These are phyloP conservation scores for Gasterosteus aculeatus DNA, from an alignment of 2,113 vertebrate genomes.

Conservation along the genomic window DNA sequence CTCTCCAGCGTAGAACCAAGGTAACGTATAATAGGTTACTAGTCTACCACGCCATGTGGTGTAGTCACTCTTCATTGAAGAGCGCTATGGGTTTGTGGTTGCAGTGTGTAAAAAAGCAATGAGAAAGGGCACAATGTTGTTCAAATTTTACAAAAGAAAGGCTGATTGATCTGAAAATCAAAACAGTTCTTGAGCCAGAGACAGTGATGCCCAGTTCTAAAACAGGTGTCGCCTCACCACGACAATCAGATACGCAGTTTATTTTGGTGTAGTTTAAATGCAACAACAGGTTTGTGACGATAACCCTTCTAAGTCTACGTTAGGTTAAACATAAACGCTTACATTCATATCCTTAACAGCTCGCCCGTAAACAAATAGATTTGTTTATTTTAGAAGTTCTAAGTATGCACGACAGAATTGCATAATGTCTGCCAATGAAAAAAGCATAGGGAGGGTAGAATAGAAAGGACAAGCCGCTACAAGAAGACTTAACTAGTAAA, in stretches of 20 bases:
- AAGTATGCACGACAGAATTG: slow-evolving; percentile 77
- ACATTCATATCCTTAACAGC: slow-evolving; percentile 79
- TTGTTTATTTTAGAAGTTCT: slow-evolving; percentile 65
- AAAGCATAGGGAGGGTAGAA: slow-evolving; percentile 67
- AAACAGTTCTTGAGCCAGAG: slow-evolving; percentile 84
- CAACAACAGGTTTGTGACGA: slow-evolving; percentile 66
- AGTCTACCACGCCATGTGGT: slow-evolving; percentile 59
- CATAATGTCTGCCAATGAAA: slow-evolving; percentile 80
- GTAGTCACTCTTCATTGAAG: slow-evolving; percentile 75
- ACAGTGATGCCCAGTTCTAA: slow-evolving; percentile 75
- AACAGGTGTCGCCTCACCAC: slow-evolving; percentile 63
- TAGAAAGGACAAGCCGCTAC: slow-evolving; percentile 75
- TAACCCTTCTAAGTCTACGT: slow-evolving; percentile 65
- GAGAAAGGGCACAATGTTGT: slow-evolving; percentile 66
- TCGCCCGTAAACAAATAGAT: slow-evolving; percentile 67
- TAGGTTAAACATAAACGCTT: slow-evolving; percentile 71
- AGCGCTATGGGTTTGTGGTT: slow-evolving; percentile 69
- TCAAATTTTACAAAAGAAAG: slow-evolving; percentile 62
- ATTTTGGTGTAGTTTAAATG: slow-evolving; percentile 77
- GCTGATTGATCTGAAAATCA: slow-evolving; percentile 74
- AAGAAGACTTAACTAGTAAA: slow-evolving; percentile 70
- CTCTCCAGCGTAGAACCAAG: slow-evolving; percentile 50
- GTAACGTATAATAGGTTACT: slow-evolving; percentile 50
- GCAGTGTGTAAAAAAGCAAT: slow-evolving; percentile 75
- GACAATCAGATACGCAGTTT: slow-evolving; percentile 66